Conservation (phyloP, 2,113 vertebrate genomes). For the Bufo gargarizans region DNA sequence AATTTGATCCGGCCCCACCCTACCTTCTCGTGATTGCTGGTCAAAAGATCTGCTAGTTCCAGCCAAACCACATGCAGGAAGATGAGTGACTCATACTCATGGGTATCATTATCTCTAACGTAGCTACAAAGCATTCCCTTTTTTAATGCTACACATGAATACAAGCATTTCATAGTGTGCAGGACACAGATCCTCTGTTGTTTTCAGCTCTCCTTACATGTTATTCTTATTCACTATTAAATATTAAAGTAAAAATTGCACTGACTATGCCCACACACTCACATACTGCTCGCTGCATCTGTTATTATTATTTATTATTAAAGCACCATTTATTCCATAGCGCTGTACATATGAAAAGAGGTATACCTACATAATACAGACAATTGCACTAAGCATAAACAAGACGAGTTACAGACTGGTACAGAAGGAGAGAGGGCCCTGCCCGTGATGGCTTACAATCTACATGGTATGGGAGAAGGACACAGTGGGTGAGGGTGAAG, state of each 20-base stretch:
- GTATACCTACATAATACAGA: too few species aligned
- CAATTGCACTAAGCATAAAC: too few species aligned
- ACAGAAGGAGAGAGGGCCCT: too few species aligned
- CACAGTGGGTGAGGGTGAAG: too few species aligned
- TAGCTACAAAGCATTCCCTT: not conserved
- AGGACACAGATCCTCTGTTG: not conserved
- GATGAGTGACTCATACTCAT: constrained; percentile 44
- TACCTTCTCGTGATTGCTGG: constrained; percentile 25
- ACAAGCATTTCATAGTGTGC: not conserved
- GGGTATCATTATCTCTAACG: constrained; percentile 39
- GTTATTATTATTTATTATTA: too few species aligned
- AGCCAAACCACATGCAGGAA: constrained; percentile 55
- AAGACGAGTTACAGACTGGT: too few species aligned
- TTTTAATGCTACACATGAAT: not conserved
- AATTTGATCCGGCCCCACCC: constrained; percentile 46
- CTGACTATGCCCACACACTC: not conserved
- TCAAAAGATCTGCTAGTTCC: constrained; percentile 33
- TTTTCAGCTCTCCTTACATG: not conserved
- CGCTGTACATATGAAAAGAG: too few species aligned
- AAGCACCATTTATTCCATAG: too few species aligned
- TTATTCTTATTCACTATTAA: not conserved
- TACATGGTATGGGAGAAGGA: too few species aligned
- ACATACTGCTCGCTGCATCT: not conserved
- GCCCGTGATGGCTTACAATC: too few species aligned
- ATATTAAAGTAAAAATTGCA: not conserved